phyloP scores from a whole-genome alignment of 2,888 invertebrate species.

The Eustalomyia histrio region DNA sequence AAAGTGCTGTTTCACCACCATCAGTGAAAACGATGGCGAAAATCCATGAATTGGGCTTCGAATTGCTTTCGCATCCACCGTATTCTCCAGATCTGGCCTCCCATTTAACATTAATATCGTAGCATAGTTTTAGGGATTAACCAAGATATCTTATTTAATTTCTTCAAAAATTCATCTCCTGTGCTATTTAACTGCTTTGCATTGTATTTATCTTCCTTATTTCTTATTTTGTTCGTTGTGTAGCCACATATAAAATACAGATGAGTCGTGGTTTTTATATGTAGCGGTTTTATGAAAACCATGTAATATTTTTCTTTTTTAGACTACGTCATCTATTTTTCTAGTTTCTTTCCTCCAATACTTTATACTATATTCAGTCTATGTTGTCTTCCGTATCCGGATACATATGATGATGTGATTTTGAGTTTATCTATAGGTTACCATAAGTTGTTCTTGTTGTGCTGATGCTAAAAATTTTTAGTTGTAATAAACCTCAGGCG shows the following conservation, averaged over 20 bases:
- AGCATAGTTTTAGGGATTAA: no score
- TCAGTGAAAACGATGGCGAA: no score
- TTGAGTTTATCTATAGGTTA: conserved; percentile 51
- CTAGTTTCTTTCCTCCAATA: conserved; percentile 16
- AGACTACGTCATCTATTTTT: conserved; percentile 33
- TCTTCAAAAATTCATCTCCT: no score
- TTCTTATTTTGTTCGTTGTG: background rate
- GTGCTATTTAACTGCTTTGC: no score
- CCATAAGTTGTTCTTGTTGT: conserved; percentile 35
- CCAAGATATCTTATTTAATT: no score
- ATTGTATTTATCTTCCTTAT: background rate
- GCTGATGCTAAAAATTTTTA: conserved; percentile 35
- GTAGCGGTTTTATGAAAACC: conserved; percentile 19
- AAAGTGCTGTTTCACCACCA: no score
- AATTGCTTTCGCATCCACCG: no score
- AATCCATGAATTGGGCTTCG: no score
- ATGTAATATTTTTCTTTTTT: conserved; percentile 16
- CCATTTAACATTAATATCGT: no score
- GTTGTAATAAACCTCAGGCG: conserved; percentile 64
- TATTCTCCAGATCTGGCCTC: no score
- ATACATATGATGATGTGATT: conserved; percentile 5
- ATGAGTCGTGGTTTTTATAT: conserved; percentile 43
- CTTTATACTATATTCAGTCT: background rate
- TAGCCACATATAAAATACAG: conserved; percentile 29
- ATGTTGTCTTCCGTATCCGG: conserved; percentile 26